phyloP scores from a whole-genome alignment of 1,140 invertebrate species.

The Drosophila pallidifrons region DNA sequence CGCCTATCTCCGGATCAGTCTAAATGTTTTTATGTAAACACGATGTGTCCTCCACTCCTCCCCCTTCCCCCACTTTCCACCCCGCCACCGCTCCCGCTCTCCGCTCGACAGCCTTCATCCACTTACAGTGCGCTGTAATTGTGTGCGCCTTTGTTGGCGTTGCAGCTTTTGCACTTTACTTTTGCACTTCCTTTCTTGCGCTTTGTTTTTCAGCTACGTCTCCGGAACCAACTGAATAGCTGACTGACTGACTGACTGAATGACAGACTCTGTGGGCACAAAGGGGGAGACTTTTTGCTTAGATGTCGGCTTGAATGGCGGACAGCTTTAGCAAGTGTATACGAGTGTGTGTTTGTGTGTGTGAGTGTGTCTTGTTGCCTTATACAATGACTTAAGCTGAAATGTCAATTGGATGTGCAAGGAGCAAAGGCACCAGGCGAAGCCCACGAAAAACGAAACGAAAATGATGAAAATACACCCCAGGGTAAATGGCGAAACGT shows the following conservation, averaged over 20 bases:
- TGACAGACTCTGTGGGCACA: background rate
- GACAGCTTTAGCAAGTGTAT: constrained; percentile 54
- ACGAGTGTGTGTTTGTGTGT: constrained; percentile 9
- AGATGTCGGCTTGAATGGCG: constrained; percentile 62
- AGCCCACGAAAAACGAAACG: constrained; percentile 63
- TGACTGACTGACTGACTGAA: constrained; percentile 19
- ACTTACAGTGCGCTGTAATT: constrained; percentile 67
- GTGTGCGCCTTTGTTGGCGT: constrained; percentile 75
- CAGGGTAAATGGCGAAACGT: constrained; percentile 70
- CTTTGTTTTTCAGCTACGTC: constrained; percentile 70
- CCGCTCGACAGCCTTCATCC: no score
- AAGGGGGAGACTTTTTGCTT: constrained; percentile 27
- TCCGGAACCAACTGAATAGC: constrained; percentile 36
- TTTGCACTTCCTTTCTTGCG: constrained; percentile 69
- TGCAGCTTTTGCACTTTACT: constrained; percentile 82
- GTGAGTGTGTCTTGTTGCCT: constrained; percentile 49
- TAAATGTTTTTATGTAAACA: constrained; percentile 82
- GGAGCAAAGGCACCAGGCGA: constrained; percentile 30
- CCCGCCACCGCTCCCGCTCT: background rate
- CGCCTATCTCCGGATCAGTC: constrained; percentile 61
- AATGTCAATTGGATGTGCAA: constrained; percentile 81
- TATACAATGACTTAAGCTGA: constrained; percentile 82
- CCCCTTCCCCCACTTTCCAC: background rate
- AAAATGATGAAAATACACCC: constrained; percentile 79
- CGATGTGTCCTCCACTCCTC: constrained; percentile 29